Evolutionary conservation across 1,140 invertebrate species (phyloP).

Genomic region (Drosophila lini): DNA sequence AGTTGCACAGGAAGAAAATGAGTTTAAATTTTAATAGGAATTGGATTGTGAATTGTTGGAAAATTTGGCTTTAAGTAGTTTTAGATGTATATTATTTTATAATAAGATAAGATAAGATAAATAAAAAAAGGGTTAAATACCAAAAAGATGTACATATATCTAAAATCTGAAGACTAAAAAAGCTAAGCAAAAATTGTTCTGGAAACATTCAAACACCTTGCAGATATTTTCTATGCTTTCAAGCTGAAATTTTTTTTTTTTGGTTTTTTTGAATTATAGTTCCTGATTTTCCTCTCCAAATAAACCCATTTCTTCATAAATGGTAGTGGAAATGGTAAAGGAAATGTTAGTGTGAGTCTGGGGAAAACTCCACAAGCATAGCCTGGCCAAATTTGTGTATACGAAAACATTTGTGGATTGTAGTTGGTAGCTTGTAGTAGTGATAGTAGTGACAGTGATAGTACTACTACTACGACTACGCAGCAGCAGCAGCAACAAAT

Average conservation of each 20-base stretch:
- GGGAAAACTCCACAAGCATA: slow-evolving; percentile 18
- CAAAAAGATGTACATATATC: too few relatives aligned
- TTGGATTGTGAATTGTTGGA: too few relatives aligned
- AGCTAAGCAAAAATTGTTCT: not conserved
- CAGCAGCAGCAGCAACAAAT: slow-evolving; percentile 51
- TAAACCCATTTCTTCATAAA: not conserved
- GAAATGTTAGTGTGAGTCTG: slow-evolving; percentile 4
- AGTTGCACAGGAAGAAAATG: not conserved
- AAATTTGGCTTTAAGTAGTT: too few relatives aligned
- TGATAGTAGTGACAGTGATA: slow-evolving; percentile 37
- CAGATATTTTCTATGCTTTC: not conserved
- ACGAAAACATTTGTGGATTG: slow-evolving; percentile 45
- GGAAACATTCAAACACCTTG: not conserved
- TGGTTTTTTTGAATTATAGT: too few relatives aligned
- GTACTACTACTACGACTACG: slow-evolving; percentile 39
- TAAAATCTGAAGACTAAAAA: not conserved
- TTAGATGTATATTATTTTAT: too few relatives aligned
- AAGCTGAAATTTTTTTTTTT: not conserved
- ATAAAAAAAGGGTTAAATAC: too few relatives aligned
- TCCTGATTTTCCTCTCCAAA: not conserved
- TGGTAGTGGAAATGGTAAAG: slow-evolving; percentile 9
- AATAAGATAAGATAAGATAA: too few relatives aligned
- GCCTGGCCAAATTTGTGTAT: slow-evolving; percentile 68
- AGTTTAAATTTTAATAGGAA: too few relatives aligned
- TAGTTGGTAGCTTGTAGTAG: slow-evolving; percentile 28